Conservation (phyloP, 2,113 vertebrate genomes). For the Ammodytes dubius region DNA sequence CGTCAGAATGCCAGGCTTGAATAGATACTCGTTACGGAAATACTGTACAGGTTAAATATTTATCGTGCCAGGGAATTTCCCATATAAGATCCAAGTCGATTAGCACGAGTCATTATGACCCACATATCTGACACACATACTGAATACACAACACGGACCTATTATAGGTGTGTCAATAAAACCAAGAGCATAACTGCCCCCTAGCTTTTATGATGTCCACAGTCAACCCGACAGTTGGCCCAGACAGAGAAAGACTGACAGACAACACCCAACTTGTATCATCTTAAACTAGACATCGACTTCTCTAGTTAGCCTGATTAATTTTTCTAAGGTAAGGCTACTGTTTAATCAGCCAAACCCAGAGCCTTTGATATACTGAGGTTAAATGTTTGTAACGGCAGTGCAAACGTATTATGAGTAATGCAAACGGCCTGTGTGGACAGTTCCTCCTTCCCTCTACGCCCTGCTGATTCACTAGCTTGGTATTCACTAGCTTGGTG, state of each 20-base stretch:
- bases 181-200: neutral
- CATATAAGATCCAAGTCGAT: neutral
- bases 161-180: neutral
- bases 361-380: neutral
- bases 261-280: neutral
- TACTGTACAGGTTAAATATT: constrained; percentile 17
- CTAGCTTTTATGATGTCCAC: neutral
- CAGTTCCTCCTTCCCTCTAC: neutral
- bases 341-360: neutral
- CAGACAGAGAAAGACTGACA: neutral
- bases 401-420: no score
- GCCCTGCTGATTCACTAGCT: neutral
- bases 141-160: neutral
- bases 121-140: neutral
- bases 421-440: neutral
- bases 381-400: neutral
- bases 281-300: neutral
- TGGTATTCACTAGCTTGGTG: neutral
- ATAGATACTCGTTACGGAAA: neutral
- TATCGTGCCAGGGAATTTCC: neutral
- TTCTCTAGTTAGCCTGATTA: neutral
- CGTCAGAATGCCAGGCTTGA: neutral
- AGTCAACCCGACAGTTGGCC: neutral
- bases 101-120: no score
- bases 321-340: neutral